Percentiles rank a stretch among this genome's conserved stretches.
These are phyloP conservation scores for Seira ritae DNA, from an alignment of 2,888 invertebrate genomes.

Conservation along the genomic window DNA sequence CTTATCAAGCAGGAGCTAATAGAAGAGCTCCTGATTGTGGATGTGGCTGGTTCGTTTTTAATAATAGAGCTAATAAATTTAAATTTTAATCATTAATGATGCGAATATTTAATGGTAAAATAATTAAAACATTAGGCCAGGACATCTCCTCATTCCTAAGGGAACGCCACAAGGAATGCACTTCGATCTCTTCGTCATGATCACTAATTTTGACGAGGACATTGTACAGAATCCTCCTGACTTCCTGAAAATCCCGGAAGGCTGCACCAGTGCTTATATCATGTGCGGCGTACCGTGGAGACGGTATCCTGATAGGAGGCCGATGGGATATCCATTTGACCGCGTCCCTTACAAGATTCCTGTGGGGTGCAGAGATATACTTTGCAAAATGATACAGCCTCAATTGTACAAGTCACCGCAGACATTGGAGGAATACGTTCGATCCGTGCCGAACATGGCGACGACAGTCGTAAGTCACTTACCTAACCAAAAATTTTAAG, in stretches of 20 bases:
- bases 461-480: neutral
- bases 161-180: slow-evolving; percentile 80
- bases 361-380: too few relatives aligned
- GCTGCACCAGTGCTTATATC: slow-evolving; percentile 49
- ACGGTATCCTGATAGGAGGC: slow-evolving; percentile 51
- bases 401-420: neutral
- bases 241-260: slow-evolving; percentile 33
- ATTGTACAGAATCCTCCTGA: slow-evolving; percentile 33
- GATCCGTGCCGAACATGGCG: slow-evolving; percentile 39
- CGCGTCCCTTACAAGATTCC: neutral
- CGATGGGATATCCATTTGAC: slow-evolving; percentile 60
- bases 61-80: slow-evolving; percentile 83
- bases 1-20: neutral
- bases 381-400: too few relatives aligned
- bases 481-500: too few relatives aligned
- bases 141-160: slow-evolving; percentile 84
- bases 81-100: neutral
- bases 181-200: slow-evolving; percentile 66
- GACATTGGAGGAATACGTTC: slow-evolving; percentile 40
- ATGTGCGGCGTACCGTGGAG: slow-evolving; percentile 57
- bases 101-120: too few relatives aligned
- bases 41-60: slow-evolving; percentile 34
- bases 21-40: slow-evolving; percentile 48
- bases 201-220: slow-evolving; percentile 66
- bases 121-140: slow-evolving; percentile 2